Base-by-base conservation (phyloP, 1,140 invertebrate genomes). In the Zaprionus kolodkinae region DNA sequence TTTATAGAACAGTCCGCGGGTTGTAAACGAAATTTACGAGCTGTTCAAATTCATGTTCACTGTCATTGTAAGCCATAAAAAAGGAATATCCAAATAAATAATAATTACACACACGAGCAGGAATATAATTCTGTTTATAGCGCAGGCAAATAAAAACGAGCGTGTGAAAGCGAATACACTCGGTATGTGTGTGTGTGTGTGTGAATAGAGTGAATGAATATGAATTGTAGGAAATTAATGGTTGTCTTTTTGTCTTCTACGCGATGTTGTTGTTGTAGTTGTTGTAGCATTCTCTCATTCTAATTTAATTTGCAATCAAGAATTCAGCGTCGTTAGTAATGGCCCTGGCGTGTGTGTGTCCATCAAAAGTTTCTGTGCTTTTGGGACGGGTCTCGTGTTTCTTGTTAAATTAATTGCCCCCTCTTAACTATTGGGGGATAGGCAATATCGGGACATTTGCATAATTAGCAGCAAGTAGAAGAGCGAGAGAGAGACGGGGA, bases 251-350 rank as follows among this genome's bases (percentile, higher is more conserved):
- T 45, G n/a, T 15, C n/a, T 15, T 45, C 40, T 45, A 6, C n/a
- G 2, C 33, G 1, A 10, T 35, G 27, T 35, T 36, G 11, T 66
- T 45, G 30, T 62, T 54, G 40, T 21, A 54, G 30, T 62, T 54
- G 40, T 21, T 57, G 60, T 57, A 27, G 38, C 40, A 45, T 40
- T 55, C 6, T 60, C 43, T 56, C 6, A 45, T 59, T 63, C 63
- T 61, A 78, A 80, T 75, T 84, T 84, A 88, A 87, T 88, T 77
- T 68, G 73, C 84, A 87, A 87, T 87, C 85, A 87, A 84, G 67
- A 72, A 87, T 87, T 83, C 83, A 84, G 85, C 57, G 80, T 83
- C 63, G 73, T 15, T 64, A 72, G 57, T 62, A 88, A 84, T 84
- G 80, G 70, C 73, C 17, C 25, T 74, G 64, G 79, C 79, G 67